Evolutionary conservation across 2,888 invertebrate genomes (phyloP), one percentile per base, ranked within the genome.

Genomic region (Eupithecia subumbrata): DNA sequence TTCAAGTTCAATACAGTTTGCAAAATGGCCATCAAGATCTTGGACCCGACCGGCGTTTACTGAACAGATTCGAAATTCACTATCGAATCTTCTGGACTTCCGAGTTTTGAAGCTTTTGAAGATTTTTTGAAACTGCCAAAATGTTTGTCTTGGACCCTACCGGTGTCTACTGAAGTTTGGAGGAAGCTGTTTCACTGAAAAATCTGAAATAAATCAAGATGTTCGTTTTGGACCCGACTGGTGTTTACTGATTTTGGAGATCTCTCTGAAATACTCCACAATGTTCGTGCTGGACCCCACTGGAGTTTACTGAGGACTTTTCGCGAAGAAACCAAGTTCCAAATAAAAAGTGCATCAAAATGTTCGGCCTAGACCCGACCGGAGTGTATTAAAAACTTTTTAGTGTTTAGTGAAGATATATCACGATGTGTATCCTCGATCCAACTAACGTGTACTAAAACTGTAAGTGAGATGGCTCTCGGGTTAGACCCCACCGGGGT

Each of bases 31-130:
- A 89, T 92, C 89, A 93, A 93, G 83, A 91, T 92, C 89, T 87
- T 95, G 88, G 95, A 95, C 83, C 95, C 95, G 76, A 95, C 95
- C 81, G 94, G 94, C 87, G 93, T 95, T 85, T 95, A 95, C 83
- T 93, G 86, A 89, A 82, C 82, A 72, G 66, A 79, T 78, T 77
- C 78, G 80, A 72, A 72, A 74, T 76, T 77, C 67, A 68, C 75
- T 12, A 69, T 71, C 78, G 75, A 79, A 79, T 81, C 76, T 67
- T 67, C 40, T 67, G 66, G 66, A 67, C 4, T 12, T 67, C 22
- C n/a, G n/a, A 37, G 48, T 75, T 82, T 83, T 73, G 79, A 79
- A 78, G 79, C 81, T 78, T 40, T 75, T 76, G 73, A 80, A 81
- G 76, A 81, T 81, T 82, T 67, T 73, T 74, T 45, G 78, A 80